Percentiles rank a stretch among this genome's conserved stretches.
These are phyloP conservation scores for Clytia hemisphaerica DNA, from an alignment of 30 jellyfish, hydroid and myxozoan genomes.

Conservation along the genomic window DNA sequence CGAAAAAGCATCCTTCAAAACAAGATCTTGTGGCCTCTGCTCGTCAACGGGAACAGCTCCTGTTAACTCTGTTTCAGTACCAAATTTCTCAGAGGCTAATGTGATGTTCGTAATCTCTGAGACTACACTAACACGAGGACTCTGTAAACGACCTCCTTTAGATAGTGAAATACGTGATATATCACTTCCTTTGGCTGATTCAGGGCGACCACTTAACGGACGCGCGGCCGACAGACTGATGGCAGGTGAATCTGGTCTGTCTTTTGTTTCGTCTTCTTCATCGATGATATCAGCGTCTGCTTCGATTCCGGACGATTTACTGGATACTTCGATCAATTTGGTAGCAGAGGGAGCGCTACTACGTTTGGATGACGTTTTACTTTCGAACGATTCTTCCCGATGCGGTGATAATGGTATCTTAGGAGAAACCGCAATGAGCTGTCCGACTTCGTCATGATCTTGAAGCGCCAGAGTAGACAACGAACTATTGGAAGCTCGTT, in stretches of 20 bases:
- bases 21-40: background rate
- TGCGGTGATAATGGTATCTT: constrained; percentile 11
- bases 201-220: too few relatives aligned
- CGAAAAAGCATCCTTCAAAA: too few relatives aligned
- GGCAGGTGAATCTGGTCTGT: background rate
- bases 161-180: background rate
- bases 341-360: background rate
- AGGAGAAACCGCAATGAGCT: background rate
- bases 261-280: background rate
- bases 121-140: constrained; percentile 7
- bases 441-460: constrained; percentile 25
- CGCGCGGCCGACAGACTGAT: too few relatives aligned
- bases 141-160: background rate
- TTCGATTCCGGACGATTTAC: constrained; percentile 1
- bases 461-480: constrained; percentile 28
- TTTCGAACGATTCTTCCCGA: constrained; percentile 19
- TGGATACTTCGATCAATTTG: constrained; percentile 16
- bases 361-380: constrained; percentile 8
- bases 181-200: background rate
- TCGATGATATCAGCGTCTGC: background rate
- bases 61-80: background rate
- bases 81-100: background rate
- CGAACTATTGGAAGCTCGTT: constrained; percentile 25
- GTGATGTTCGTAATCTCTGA: constrained; percentile 4
- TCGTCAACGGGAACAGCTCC: constrained; percentile 11